Evolutionary conservation across 2,113 vertebrate genomes (phyloP), one percentile per base, ranked within the genome.

Genomic region (Seriola dumerili): DNA sequence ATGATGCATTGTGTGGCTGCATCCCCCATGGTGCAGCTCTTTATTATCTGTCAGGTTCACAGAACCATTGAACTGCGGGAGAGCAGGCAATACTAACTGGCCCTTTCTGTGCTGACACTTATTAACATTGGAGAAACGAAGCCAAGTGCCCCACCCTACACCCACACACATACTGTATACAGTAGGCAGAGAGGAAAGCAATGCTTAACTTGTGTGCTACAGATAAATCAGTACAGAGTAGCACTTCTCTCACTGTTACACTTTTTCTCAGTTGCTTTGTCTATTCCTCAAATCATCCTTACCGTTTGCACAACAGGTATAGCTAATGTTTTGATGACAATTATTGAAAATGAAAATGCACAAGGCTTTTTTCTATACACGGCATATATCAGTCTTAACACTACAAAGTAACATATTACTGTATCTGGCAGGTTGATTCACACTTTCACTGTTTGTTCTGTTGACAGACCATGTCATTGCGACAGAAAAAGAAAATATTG

Each of bases 31-130:
- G 90, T 58, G 62, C 83, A 59, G 70, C 86, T 81, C 85, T 94
- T 92, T 90, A 81, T 92, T 90, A 86, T 80, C 81, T 83, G 78
- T 88, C 90, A 91, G 69, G 73, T 65, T 83, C 85, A 78, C 74
- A n/a, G 68, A 72, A 65, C 48, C 42, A 25, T 14, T 69, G 74
- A 81, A 89, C 81, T 84, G 78, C 58, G 25, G 83, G 65, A 75
- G 67, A 55, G 42, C 52, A 78, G 70, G 74, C 77, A 54, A 69
- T 62, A 71, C 58, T 78, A 83, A 92, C 67, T 52, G 34, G 69
- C 57, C 72, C 76, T 68, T 82, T 29, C 75, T 76, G 58, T 34
- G 54, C 57, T 71, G 58, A 80, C 61, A 82, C 74, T 80, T 83
- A 80, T 84, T 80, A 85, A 85, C 78, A 67, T 54, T 71, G 32